Conservation (phyloP, 2,888 invertebrate species). For the Oscheius sp. region DNA sequence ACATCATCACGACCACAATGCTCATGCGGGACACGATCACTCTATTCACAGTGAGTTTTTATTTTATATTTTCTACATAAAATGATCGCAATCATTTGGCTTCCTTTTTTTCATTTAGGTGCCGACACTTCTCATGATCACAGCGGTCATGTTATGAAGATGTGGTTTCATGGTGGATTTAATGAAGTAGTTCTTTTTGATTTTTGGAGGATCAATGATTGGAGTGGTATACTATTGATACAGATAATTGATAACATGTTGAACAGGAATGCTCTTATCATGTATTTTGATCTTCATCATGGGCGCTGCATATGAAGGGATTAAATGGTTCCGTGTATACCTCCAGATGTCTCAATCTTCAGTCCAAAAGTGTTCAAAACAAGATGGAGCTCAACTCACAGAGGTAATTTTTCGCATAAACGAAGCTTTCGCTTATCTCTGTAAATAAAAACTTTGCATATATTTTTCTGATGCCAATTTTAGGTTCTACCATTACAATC, state of each 20-base stretch:
- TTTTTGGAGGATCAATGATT: conserved; percentile 67
- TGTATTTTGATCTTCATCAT: conserved; percentile 91
- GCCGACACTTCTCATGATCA: conserved; percentile 1
- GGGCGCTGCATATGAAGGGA: conserved; percentile 92
- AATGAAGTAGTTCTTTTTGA: conserved; percentile 71
- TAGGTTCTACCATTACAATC: conserved; percentile 18
- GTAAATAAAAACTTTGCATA: no score
- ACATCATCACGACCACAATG: not conserved
- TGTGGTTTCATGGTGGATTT: conserved; percentile 72
- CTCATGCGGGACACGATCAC: conserved; percentile 1
- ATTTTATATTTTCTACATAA: no score
- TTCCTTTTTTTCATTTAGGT: not conserved
- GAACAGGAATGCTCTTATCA: conserved; percentile 82
- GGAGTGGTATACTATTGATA: conserved; percentile 5
- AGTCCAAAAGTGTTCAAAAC: conserved; percentile 1
- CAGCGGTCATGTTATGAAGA: conserved; percentile 66
- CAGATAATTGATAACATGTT: no score
- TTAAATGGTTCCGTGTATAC: conserved; percentile 82
- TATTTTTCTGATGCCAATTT: not conserved
- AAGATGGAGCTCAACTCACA: not conserved
- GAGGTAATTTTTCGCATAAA: conserved; percentile 27
- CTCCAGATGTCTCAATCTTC: conserved; percentile 49
- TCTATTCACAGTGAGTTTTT: not conserved
- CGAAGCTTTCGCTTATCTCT: no score
- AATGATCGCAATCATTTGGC: no score